Evolutionary conservation across 2,888 invertebrate genomes (phyloP).

Genomic region (Eulithis testata): DNA sequence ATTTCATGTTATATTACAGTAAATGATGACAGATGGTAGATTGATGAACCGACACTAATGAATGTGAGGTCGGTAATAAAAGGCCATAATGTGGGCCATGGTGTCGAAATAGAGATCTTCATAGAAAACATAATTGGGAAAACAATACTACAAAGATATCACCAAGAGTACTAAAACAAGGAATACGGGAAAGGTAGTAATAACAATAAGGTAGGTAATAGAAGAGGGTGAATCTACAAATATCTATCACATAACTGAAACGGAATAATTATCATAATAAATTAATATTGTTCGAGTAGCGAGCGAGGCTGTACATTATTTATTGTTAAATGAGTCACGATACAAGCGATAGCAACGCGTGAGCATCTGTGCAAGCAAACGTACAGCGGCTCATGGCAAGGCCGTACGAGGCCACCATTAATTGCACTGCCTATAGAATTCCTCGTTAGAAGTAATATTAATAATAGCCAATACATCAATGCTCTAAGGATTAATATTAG

Average conservation of each 20-base stretch:
- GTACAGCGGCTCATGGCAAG: slow-evolving; percentile 53
- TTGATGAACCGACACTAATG: slow-evolving; percentile 47
- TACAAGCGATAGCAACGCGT: slow-evolving; percentile 40
- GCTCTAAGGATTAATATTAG: neutral
- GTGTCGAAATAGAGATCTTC: slow-evolving; percentile 31
- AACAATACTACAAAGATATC: no score
- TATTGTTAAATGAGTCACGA: slow-evolving; percentile 49
- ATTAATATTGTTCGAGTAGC: slow-evolving; percentile 36
- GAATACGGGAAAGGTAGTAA: no score
- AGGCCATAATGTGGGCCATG: slow-evolving; percentile 25
- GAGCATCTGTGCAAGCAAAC: slow-evolving; percentile 73
- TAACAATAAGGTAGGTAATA: no score
- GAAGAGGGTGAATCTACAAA: no score
- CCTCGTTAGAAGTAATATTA: slow-evolving; percentile 10
- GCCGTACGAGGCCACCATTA: slow-evolving; percentile 64
- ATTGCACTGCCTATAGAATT: slow-evolving; percentile 51
- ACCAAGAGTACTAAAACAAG: no score
- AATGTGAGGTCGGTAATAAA: slow-evolving; percentile 40
- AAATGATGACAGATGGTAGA: slow-evolving; percentile 45
- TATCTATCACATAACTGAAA: slow-evolving; percentile 6
- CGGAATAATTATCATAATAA: slow-evolving; percentile 33
- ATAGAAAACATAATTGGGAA: slow-evolving; percentile 9
- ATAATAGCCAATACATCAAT: neutral
- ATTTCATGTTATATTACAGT: slow-evolving; percentile 7
- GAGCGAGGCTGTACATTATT: slow-evolving; percentile 34